Evolutionary conservation across 2,113 vertebrate genomes (phyloP).

Genomic region (Numenius arquata): DNA sequence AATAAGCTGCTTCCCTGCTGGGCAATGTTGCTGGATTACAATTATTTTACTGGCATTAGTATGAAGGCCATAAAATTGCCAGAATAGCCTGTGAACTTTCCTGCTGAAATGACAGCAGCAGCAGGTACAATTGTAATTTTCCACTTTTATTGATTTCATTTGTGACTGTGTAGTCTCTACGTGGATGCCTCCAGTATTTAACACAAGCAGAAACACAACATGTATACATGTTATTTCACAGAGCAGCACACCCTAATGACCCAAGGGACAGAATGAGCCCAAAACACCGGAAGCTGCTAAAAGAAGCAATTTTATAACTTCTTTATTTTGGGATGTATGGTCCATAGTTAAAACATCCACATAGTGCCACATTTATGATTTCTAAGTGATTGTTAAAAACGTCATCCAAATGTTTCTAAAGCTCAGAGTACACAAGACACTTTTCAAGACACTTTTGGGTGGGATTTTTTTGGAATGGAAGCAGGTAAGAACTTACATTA

Average conservation of each 20-base stretch:
- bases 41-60: slow-evolving; percentile 2
- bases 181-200: background rate
- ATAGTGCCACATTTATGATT: background rate
- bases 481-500: background rate
- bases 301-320: background rate
- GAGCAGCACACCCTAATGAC: background rate
- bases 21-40: slow-evolving; percentile 32
- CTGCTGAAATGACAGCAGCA: background rate
- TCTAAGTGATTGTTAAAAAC: background rate
- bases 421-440: background rate
- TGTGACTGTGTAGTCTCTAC: background rate
- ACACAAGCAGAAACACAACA: background rate
- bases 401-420: background rate
- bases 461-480: background rate
- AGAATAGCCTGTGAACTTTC: background rate
- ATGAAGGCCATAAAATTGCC: background rate
- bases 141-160: background rate
- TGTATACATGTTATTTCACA: background rate
- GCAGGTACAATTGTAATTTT: background rate
- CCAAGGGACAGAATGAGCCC: background rate
- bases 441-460: background rate
- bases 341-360: background rate
- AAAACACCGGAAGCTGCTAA: background rate
- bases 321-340: background rate
- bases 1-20: slow-evolving; percentile 54